Conservation (phyloP, 2,113 vertebrate species). For the Carlito syrichta region DNA sequence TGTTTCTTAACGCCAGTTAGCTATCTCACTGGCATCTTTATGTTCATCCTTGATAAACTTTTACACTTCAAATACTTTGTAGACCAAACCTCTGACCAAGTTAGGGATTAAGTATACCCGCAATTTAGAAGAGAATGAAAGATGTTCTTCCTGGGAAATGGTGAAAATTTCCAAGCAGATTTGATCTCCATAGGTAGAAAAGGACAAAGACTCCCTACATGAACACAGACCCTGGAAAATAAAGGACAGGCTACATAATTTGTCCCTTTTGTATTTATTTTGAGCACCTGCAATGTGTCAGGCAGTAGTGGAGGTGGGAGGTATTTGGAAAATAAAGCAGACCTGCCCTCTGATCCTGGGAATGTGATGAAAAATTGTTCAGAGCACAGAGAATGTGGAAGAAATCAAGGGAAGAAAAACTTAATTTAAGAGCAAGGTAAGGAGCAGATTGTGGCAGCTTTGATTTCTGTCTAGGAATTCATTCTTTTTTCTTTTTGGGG, state of each 20-base stretch:
- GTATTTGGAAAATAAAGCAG: not conserved
- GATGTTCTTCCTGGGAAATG: not conserved
- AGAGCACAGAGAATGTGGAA: not conserved
- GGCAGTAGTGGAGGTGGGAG: accelerated
- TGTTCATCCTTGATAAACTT: not conserved
- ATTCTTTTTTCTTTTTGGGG: too few species aligned
- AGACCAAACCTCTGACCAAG: not conserved
- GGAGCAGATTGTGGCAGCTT: not conserved
- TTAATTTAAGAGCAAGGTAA: not conserved
- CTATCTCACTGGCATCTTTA: not conserved
- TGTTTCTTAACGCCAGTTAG: not conserved
- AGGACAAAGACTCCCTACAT: not conserved
- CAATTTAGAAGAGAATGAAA: not conserved
- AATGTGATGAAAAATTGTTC: not conserved
- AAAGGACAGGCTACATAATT: not conserved
- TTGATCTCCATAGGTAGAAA: not conserved
- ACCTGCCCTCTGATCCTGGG: not conserved
- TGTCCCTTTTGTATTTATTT: not conserved
- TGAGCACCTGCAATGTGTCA: not conserved
- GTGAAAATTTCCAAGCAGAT: not conserved
- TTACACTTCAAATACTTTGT: not conserved
- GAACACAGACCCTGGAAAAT: not conserved
- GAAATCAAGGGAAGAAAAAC: not conserved
- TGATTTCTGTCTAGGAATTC: not conserved
- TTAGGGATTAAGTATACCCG: not conserved